Conservation (phyloP, 2,888 invertebrate genomes). For the Caenorhabditis sp. region DNA sequence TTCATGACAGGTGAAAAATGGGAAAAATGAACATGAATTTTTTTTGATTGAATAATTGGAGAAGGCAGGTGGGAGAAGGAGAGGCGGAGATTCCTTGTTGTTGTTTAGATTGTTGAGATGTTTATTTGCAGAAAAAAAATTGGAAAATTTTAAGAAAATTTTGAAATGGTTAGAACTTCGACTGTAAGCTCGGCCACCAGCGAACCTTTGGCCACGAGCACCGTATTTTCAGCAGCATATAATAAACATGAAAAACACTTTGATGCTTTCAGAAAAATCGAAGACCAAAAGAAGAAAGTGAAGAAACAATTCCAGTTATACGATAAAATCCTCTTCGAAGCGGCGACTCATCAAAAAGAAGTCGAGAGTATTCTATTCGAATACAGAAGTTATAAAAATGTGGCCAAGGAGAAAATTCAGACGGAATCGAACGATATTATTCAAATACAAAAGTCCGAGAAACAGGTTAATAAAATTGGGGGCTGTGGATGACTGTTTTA, state of each 20-base stretch:
- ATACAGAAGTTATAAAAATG: constrained; percentile 25
- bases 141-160: not conserved
- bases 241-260: too few species aligned
- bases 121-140: not conserved
- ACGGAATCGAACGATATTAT: constrained; percentile 35
- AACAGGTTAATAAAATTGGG: too few species aligned
- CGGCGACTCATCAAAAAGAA: constrained; percentile 17
- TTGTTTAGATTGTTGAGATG: not conserved
- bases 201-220: too few species aligned
- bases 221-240: too few species aligned
- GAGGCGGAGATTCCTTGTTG: not conserved
- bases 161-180: not conserved
- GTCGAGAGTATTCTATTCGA: constrained; percentile 33
- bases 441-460: constrained; percentile 38
- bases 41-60: constrained; percentile 12
- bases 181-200: too few species aligned
- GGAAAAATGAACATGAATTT: not conserved
- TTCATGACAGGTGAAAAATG: constrained; percentile 30
- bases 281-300: constrained; percentile 35
- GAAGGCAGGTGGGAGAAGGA: constrained; percentile 1
- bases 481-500: too few species aligned
- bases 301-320: constrained; percentile 3
- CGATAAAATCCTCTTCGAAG: constrained; percentile 10
- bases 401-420: constrained; percentile 5
- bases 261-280: constrained; percentile 38